Base-by-base conservation (phyloP, 2,888 invertebrate species). In the Helleia helle region DNA sequence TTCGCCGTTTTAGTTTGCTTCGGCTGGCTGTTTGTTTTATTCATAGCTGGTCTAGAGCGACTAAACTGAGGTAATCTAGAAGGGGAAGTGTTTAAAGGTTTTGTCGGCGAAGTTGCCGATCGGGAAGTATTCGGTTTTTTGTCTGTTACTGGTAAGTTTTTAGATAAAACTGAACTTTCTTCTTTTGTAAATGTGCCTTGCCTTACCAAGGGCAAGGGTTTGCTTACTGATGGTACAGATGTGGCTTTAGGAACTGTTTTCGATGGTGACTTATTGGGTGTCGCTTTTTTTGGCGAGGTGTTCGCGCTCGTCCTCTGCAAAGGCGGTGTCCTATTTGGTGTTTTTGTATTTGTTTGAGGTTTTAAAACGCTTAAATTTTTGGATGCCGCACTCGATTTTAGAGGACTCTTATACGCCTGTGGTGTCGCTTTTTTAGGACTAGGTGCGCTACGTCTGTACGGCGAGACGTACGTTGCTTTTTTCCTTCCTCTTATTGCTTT, bases 121-220 rank as follows among this genome's bases (percentile, higher is more conserved):
- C 61, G 62, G 8, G 67, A 43, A 2, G 37, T 38, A 11, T 4
- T 24, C 0, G 57, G 51, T 49, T 63, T 70, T 49, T 59, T 76
- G 22, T 71, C 74, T 1, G 77, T 71, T 22, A 68, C 65, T 1
- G 72, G 77, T 30, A 76, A 55, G 42, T 76, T 70, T 52, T 70
- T 68, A 0, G 81, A 57, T 1, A 76, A 72, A 1, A 81, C 70
- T 0, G 71, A 65, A 49, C 81, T 80, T 26, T 94, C 93, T 55
- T 96, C 95, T 72, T 96, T 96, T 0, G 95, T 94, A 64, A 97
- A 97, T 0, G 97, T 97, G 8, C 95, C 95, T 70, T 97, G 96
- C 17, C 96, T 87, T 51, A 93, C 93, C 24, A 93, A 66, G 0
- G 88, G 87, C 39, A 86, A 62, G 0, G 87, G 83, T 50, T 77